Conservation (phyloP, 2,888 invertebrate species). For the Antheraea yamamai region DNA sequence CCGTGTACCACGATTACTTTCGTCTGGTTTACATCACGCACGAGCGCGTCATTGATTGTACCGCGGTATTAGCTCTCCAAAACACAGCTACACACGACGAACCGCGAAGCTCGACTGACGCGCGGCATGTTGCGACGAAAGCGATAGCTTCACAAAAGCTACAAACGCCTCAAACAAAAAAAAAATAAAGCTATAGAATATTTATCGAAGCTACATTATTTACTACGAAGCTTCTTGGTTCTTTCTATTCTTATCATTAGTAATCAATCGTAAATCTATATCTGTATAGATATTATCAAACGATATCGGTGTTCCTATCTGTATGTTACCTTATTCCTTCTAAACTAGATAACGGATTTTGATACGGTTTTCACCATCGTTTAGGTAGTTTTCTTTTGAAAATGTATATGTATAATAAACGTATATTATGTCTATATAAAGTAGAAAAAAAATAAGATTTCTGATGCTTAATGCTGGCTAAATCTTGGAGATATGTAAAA, state of each 20-base stretch:
- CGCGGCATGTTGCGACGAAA: constrained; percentile 17
- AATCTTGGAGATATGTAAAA: too few species aligned
- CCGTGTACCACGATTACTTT: constrained; percentile 15
- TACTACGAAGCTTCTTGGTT: neutral
- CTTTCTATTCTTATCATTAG: neutral
- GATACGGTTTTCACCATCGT: too few species aligned
- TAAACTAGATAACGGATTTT: too few species aligned
- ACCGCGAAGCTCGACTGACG: constrained; percentile 22
- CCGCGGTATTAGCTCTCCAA: neutral
- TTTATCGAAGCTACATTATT: neutral
- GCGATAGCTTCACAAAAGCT: neutral
- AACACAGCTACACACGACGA: constrained; percentile 6
- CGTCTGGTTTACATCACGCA: constrained; percentile 21
- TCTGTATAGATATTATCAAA: neutral
- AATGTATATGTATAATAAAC: too few species aligned
- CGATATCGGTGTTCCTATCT: neutral
- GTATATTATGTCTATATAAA: too few species aligned
- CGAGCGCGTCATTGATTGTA: constrained; percentile 18
- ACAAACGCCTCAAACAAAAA: neutral
- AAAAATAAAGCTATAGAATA: neutral
- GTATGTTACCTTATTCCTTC: too few species aligned
- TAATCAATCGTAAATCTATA: neutral
- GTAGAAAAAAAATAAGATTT: too few species aligned
- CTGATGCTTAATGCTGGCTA: too few species aligned
- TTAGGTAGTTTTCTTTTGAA: too few species aligned